phyloP scores from a whole-genome alignment of 2,888 invertebrate species.

The Resseliella maxima region DNA sequence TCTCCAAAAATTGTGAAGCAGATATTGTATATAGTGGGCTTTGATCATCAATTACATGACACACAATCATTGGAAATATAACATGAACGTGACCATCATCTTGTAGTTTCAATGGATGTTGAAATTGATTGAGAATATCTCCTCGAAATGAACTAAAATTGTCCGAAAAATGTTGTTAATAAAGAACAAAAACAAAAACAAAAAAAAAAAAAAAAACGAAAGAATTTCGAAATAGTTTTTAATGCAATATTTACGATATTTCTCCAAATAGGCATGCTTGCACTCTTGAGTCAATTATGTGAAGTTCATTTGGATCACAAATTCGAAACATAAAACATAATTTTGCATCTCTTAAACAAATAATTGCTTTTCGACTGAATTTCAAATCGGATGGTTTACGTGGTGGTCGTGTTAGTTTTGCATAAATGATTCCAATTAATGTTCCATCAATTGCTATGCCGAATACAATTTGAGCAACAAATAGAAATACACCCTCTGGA shows the following conservation, averaged over 20 bases:
- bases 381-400: conserved; percentile 57
- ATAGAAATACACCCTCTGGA: conserved; percentile 87
- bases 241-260: conserved; percentile 51
- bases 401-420: conserved; percentile 86
- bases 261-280: conserved; percentile 69
- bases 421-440: conserved; percentile 87
- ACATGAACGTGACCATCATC: conserved; percentile 75
- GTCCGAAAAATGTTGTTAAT: not conserved
- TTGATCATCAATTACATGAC: conserved; percentile 77
- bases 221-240: not conserved
- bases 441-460: conserved; percentile 86
- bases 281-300: conserved; percentile 89
- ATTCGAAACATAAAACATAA: conserved; percentile 88
- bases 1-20: conserved; percentile 77
- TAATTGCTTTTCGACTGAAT: conserved; percentile 75
- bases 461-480: conserved; percentile 89
- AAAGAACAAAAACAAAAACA: too few relatives aligned
- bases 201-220: not conserved
- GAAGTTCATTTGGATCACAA: conserved; percentile 89
- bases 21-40: conserved; percentile 84
- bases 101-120: conserved; percentile 73
- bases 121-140: conserved; percentile 76
- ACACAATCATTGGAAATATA: conserved; percentile 85
- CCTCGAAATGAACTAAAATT: conserved; percentile 71
- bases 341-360: conserved; percentile 85